Evolutionary conservation across 2,888 invertebrate genomes (phyloP).

Genomic region (Oligia strigilis): DNA sequence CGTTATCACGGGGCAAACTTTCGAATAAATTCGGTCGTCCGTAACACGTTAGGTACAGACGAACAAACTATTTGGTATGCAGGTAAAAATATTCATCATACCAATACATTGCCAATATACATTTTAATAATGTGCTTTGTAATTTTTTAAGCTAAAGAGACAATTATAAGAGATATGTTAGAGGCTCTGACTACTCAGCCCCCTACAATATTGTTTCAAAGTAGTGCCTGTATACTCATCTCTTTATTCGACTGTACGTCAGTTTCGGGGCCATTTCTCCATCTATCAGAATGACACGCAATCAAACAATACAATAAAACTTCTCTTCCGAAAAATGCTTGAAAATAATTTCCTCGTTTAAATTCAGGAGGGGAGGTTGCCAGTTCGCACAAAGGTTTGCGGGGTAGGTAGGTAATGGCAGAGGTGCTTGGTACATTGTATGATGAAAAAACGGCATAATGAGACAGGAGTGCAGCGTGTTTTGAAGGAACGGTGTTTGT

Average conservation of each 20-base stretch:
- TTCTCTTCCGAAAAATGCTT: conserved; percentile 90
- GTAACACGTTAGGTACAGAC: conserved; percentile 77
- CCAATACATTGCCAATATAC: accelerated
- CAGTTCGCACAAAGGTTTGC: conserved; percentile 81
- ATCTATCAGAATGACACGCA: conserved; percentile 90
- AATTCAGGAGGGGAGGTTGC: conserved; percentile 86
- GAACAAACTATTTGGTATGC: neutral
- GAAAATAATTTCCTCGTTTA: conserved; percentile 90
- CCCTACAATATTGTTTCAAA: neutral
- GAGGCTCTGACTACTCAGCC: neutral
- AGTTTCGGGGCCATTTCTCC: conserved; percentile 84
- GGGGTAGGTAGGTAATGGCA: conserved; percentile 77
- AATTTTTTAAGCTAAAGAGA: neutral
- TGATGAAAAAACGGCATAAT: conserved; percentile 79
- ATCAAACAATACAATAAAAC: conserved; percentile 91
- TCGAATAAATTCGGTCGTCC: conserved; percentile 87
- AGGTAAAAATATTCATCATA: neutral
- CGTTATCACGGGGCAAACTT: conserved; percentile 80
- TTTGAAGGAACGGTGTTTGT: conserved; percentile 79
- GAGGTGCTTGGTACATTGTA: conserved; percentile 83
- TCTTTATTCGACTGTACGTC: conserved; percentile 66
- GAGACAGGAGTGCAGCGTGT: conserved; percentile 77
- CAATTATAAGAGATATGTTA: neutral
- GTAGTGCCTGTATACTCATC: neutral
- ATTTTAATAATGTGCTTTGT: too few relatives aligned